Evolutionary conservation across 1,140 invertebrate genomes (phyloP).

Genomic region (Tetragnatha versicolor): DNA sequence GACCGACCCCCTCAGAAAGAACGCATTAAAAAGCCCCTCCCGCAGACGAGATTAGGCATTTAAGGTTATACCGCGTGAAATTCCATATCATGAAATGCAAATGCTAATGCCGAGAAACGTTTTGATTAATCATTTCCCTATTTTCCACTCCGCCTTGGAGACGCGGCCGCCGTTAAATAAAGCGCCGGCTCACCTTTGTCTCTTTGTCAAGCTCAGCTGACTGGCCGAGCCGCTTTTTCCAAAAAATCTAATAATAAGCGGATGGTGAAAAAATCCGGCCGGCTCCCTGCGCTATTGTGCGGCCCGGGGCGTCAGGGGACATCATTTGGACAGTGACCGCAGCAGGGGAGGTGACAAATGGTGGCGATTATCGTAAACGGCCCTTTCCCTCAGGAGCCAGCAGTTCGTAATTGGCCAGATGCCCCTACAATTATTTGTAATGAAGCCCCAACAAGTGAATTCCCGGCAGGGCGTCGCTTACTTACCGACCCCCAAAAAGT

Average conservation of each 20-base stretch:
- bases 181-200: not conserved
- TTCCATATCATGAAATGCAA: slow-evolving; percentile 32
- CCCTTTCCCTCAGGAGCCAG: slow-evolving; percentile 24
- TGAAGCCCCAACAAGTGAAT: slow-evolving; percentile 39
- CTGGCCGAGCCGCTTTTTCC: not conserved
- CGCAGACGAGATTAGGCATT: too few relatives aligned
- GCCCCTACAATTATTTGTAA: slow-evolving; percentile 52
- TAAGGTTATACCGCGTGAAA: slow-evolving; percentile 10
- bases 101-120: slow-evolving; percentile 31
- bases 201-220: slow-evolving; percentile 38
- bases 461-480: not conserved
- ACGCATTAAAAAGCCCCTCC: too few relatives aligned
- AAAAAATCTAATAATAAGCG: not conserved
- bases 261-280: too few relatives aligned
- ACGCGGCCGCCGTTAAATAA: not conserved
- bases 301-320: slow-evolving; percentile 24
- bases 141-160: not conserved
- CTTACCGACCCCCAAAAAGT: too few relatives aligned
- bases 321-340: slow-evolving; percentile 52
- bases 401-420: slow-evolving; percentile 50
- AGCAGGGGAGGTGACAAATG: slow-evolving; percentile 52
- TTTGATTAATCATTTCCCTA: slow-evolving; percentile 29
- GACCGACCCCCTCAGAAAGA: too few relatives aligned
- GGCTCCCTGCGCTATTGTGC: too few relatives aligned
- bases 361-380: slow-evolving; percentile 53